These are phyloP conservation scores for Athripsodes cinereus DNA, from an alignment of 2,888 invertebrate species.

Conservation along the genomic window DNA sequence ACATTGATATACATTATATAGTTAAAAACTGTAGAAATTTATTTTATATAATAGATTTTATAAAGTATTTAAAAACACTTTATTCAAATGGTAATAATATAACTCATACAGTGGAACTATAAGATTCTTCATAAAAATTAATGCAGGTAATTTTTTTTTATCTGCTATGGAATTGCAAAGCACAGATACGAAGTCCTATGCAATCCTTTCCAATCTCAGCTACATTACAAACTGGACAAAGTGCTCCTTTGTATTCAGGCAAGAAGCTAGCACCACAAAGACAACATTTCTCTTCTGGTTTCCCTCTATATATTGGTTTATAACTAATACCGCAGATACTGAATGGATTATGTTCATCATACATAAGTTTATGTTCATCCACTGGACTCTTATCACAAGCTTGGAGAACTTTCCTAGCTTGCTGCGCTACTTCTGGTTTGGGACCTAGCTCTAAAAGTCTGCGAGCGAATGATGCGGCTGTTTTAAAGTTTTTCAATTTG, in stretches of 20 bases:
- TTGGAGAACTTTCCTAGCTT: conserved; percentile 89
- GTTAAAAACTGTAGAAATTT: too few species aligned
- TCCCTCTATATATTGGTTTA: conserved; percentile 92
- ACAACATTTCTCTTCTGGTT: conserved; percentile 88
- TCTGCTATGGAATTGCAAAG: conserved; percentile 31
- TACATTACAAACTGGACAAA: conserved; percentile 83
- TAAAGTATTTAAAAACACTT: too few species aligned
- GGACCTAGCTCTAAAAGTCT: conserved; percentile 91
- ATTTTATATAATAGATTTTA: too few species aligned
- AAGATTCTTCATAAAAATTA: too few species aligned
- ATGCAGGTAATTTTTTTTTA: too few species aligned
- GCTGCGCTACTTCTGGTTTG: conserved; percentile 85
- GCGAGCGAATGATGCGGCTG: conserved; percentile 90
- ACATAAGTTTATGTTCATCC: conserved; percentile 82
- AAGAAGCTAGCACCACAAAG: conserved; percentile 84
- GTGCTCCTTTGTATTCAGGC: conserved; percentile 77
- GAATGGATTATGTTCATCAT: conserved; percentile 98
- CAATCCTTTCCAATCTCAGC: conserved; percentile 90
- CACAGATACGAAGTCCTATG: conserved; percentile 80
- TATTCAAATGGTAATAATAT: too few species aligned
- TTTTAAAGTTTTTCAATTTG: conserved; percentile 93
- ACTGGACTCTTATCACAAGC: conserved; percentile 87
- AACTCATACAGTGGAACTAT: too few species aligned
- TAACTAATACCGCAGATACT: conserved; percentile 87
- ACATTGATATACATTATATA: too few species aligned